Base-by-base conservation (phyloP, 2,888 invertebrate species). In the Pseudococcus jackbeardsleyi region DNA sequence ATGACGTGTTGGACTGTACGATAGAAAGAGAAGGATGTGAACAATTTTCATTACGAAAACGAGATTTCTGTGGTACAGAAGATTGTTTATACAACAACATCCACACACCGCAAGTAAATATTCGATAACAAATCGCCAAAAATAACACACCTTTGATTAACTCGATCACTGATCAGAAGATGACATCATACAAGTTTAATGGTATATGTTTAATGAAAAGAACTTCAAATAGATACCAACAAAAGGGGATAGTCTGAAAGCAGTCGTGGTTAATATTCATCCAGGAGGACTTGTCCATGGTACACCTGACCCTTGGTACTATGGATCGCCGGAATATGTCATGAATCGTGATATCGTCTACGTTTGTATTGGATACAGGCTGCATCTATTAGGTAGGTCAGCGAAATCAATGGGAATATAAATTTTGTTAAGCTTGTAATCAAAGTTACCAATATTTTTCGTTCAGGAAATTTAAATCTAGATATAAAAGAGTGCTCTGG, bases 261-360 rank as follows among this genome's bases (percentile, higher is more conserved):
- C 86, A 0, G 86, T 86, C 19, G n/a, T 86, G 2, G 39, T 86
- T 9, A 33, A 48, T n/a, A 86, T 86, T 12, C 86, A 86, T 42
- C 64, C 64, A 3, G 86, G 86, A 48, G 54, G 64, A 39, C 68
- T 86, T 19, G 9, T 33, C 12, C 42, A 42, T 15, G 86, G 86
- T 12, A 39, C 86, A 39, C 64, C 64, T n/a, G 39, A 26, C 39
- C n/a, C 54, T 39, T n/a, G 42, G 19, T 59, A 15, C 22, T 22
- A 86, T 22, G 86, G 86, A 39, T 85, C 85, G 17, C 86, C 86
- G 15, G 86, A 68, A 46, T 86, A 22, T 46, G 39, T 86, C 19
- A 86, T 86, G 54, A 42, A 86, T 72, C 68, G 39, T 17, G 86
- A 86, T 39, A 68, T 86, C 9, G 50, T 86, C 11, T 86, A 72